phyloP scores from a whole-genome alignment of 2,888 invertebrate genomes.

The Stenurella melanura region DNA sequence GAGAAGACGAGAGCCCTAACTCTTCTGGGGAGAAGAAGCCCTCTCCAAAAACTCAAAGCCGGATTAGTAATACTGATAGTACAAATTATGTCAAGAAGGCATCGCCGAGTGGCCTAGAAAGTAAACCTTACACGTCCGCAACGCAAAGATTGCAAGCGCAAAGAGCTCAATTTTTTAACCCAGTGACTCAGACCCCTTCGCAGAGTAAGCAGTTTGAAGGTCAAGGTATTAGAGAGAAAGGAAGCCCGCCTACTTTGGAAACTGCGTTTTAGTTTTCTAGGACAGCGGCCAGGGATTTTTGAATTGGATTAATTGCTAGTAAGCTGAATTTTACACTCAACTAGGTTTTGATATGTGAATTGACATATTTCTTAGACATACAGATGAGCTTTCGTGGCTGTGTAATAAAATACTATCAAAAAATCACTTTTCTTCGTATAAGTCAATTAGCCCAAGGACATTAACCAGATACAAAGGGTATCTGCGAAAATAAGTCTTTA shows the following conservation, averaged over 20 bases:
- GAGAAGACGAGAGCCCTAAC: constrained; percentile 84
- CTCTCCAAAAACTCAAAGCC: constrained; percentile 21
- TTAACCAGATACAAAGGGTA: too few species aligned
- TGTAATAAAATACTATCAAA: too few species aligned
- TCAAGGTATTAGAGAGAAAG: constrained; percentile 54
- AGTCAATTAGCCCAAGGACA: too few species aligned
- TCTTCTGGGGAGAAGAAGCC: constrained; percentile 76
- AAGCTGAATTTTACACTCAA: too few species aligned
- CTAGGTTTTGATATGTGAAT: too few species aligned
- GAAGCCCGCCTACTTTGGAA: constrained; percentile 77
- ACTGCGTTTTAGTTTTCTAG: constrained; percentile 75
- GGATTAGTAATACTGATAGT: constrained; percentile 29
- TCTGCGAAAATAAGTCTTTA: too few species aligned
- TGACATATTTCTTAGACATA: too few species aligned
- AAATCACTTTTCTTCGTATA: too few species aligned
- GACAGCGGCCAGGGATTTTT: too few species aligned
- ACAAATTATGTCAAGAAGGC: constrained; percentile 49
- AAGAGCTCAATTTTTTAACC: constrained; percentile 77
- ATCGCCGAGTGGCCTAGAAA: constrained; percentile 44
- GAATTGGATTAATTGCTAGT: too few species aligned
- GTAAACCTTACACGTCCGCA: constrained; percentile 54
- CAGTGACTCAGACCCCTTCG: constrained; percentile 45
- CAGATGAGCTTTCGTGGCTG: too few species aligned
- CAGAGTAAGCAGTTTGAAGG: constrained; percentile 51
- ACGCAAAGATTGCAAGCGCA: constrained; percentile 77